Evolutionary conservation across 2,113 vertebrate species (phyloP), one percentile per base, ranked within the genome.

Genomic region (Nothocercus julius): DNA sequence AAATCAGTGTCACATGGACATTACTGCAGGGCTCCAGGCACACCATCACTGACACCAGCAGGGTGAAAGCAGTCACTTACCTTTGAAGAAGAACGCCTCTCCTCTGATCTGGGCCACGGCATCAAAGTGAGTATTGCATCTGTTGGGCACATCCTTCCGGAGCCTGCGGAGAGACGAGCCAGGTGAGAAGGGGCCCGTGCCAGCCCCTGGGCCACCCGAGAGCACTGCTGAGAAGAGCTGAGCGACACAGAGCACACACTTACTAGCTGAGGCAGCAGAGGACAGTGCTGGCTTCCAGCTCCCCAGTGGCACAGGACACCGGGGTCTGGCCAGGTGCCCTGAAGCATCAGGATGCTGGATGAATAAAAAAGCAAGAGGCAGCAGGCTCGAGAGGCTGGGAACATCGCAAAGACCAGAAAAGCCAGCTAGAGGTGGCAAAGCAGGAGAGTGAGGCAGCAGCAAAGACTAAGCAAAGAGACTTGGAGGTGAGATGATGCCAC

Each of bases 31-130:
- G 28, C 10, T 4, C 1, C 2, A 7, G 3, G 9, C 53, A 58
- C 16, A 18, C 28, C 19, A 24, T 5, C 3, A 1, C 14, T 1
- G 2, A 68, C 17, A 27, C 25, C 7, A 18, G 36, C 27, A 38
- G 34, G 3, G 5, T 18, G 49, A 38, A 30, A 34, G 36, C 1
- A 0, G 5, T 17, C 0, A 0, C 80, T 94, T 97, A 99, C 99
- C 99, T 99, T 99, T 99, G 95, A 99, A 99, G 95, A 99, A 99
- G 97, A 99, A 99, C 47, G 99, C 99, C 95, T 99, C 99, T 11
- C 99, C 99, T 12, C 99, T 98, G 97, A 99, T 99, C 97, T 99
- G 99, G 72, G 99, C 99, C 95, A 99, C 99, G 0, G 99, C 99
- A 2, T 99, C 99, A 1, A 99, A 99, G 93, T 98, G 97, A 4